These are phyloP conservation scores for Taphrorychus bicolor DNA, from an alignment of 2,888 invertebrate genomes.

Conservation along the genomic window DNA sequence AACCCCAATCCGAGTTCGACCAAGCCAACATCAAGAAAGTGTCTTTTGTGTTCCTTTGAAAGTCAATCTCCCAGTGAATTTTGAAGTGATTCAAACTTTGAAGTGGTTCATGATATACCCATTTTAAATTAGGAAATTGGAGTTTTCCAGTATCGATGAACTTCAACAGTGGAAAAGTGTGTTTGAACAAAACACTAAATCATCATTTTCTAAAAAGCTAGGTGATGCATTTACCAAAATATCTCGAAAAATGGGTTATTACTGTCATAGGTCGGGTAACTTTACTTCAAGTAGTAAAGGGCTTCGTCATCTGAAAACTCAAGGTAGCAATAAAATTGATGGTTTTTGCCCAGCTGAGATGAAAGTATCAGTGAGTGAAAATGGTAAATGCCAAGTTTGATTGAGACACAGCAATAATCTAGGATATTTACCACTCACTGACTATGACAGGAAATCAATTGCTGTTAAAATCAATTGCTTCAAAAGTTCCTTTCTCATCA, in stretches of 20 bases:
- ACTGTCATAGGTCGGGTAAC: slow-evolving; percentile 7
- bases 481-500: slow-evolving; percentile 36
- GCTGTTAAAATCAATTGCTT: slow-evolving; percentile 16
- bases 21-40: no score
- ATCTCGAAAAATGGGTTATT: no score
- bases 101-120: no score
- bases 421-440: slow-evolving; percentile 30
- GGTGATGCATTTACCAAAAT: neutral
- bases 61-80: no score
- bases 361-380: neutral
- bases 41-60: no score
- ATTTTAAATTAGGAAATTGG: no score
- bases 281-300: neutral
- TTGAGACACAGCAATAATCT: slow-evolving; percentile 22
- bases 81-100: no score
- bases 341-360: slow-evolving; percentile 23
- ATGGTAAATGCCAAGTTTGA: slow-evolving; percentile 4
- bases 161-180: no score
- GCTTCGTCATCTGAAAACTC: slow-evolving; percentile 11
- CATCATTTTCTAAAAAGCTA: no score
- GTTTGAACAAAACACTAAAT: no score
- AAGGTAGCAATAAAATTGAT: slow-evolving; percentile 20
- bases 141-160: no score
- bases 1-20: no score
- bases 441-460: neutral